Conservation (phyloP, 1,140 invertebrate species). For the Metaphire vulgaris region DNA sequence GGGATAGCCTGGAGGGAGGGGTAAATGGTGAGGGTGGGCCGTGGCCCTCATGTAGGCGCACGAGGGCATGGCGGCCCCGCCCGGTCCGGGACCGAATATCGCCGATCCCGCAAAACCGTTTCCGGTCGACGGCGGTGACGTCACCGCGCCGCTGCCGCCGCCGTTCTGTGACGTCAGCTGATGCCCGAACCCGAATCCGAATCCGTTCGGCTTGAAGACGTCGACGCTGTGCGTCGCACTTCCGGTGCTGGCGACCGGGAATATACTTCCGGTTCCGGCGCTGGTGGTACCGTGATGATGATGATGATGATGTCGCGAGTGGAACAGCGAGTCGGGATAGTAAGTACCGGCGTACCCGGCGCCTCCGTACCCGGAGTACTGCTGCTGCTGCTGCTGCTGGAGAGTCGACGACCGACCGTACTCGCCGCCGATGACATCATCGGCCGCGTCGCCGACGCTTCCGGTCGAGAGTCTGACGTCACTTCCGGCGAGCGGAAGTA, state of each 20-base stretch:
- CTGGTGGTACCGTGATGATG: too few species aligned
- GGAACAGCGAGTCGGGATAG: neutral
- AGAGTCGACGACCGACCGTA: neutral
- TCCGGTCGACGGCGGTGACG: neutral
- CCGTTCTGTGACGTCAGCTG: neutral
- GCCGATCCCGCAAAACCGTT: neutral
- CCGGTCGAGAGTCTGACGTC: neutral
- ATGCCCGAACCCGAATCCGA: neutral
- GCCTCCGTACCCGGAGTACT: neutral
- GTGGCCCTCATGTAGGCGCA: neutral
- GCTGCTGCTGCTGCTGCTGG: too few species aligned
- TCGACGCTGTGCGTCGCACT: neutral
- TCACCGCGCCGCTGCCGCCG: neutral
- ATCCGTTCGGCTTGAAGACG: neutral
- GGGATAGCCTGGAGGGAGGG: neutral
- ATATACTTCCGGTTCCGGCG: neutral
- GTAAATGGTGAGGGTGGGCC: neutral
- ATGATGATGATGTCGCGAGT: too few species aligned
- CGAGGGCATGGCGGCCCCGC: neutral
- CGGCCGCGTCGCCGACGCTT: neutral
- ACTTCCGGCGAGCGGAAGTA: too few species aligned
- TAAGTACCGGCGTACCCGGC: neutral
- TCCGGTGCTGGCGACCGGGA: neutral
- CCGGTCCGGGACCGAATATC: neutral
- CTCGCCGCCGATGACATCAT: too few species aligned